These are phyloP conservation scores for Peromyscus aztecus DNA, from an alignment of 2,797 vertebrate genomes.

Conservation along the genomic window DNA sequence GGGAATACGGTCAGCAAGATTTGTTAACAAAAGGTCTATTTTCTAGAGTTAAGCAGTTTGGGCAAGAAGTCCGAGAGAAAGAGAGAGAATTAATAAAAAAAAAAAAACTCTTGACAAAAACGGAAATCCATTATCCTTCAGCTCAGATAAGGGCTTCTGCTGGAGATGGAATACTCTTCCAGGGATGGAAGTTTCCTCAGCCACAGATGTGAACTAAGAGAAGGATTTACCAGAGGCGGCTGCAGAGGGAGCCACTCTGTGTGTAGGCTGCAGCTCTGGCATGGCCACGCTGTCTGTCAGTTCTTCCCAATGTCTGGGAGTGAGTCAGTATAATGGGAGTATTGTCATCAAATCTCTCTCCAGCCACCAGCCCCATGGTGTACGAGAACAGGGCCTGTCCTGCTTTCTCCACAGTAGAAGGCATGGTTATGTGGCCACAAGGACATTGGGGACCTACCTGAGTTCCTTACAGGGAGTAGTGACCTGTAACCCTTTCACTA, in stretches of 20 bases:
- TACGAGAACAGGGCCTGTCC: background rate
- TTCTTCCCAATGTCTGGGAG: background rate
- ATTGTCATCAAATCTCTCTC: background rate
- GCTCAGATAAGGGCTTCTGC: conserved; percentile 81
- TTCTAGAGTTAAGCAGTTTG: conserved; percentile 72
- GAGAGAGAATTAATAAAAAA: background rate
- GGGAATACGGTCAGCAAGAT: conserved; percentile 59
- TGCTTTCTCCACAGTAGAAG: background rate
- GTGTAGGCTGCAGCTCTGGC: background rate
- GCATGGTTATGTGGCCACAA: fast-evolving
- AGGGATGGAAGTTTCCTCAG: conserved; percentile 61
- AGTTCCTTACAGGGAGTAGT: background rate
- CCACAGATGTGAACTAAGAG: background rate
- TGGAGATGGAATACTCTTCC: background rate
- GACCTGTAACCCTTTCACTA: background rate
- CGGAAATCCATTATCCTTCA: conserved; percentile 80
- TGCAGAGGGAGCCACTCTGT: background rate
- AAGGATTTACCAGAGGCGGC: background rate
- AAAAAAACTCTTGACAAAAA: conserved; percentile 65
- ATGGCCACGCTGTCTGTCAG: fast-evolving
- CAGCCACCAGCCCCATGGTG: background rate
- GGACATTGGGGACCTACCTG: background rate
- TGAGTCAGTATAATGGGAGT: background rate
- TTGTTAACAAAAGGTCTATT: conserved; percentile 79
- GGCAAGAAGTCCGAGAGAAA: conserved; percentile 79